Evolutionary conservation across 35 echinoderm and acorn worm genomes (phyloP).

Genomic region (Apostichopus parvimensis): DNA sequence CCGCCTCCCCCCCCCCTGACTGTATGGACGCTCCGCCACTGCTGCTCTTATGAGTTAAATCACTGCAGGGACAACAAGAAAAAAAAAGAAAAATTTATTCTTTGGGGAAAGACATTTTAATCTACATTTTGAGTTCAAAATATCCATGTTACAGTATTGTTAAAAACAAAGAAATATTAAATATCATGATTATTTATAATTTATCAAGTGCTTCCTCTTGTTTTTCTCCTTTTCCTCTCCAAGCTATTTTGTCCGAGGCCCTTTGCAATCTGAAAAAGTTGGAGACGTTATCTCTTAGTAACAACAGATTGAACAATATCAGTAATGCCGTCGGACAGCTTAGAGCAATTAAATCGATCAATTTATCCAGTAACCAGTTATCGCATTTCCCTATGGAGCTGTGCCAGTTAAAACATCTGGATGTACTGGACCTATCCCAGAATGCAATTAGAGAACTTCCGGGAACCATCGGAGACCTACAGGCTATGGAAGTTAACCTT

Average conservation of each 20-base stretch:
- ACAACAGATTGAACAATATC: constrained; percentile 73
- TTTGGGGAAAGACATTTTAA: too few relatives aligned
- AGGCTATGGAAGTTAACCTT: constrained; percentile 86
- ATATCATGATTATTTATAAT: not conserved
- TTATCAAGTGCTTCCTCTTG: not conserved
- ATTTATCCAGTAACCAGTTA: constrained; percentile 69
- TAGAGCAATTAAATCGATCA: constrained; percentile 61
- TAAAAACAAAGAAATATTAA: too few relatives aligned
- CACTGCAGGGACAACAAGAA: too few relatives aligned
- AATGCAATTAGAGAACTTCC: constrained; percentile 74
- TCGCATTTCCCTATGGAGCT: constrained; percentile 74
- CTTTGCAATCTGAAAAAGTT: constrained; percentile 74
- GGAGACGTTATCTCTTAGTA: constrained; percentile 64
- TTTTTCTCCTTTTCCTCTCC: constrained; percentile 1
- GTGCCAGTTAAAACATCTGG: constrained; percentile 74
- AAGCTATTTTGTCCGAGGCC: constrained; percentile 68
- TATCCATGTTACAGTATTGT: too few relatives aligned
- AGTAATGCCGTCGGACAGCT: constrained; percentile 61
- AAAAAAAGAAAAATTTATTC: too few relatives aligned
- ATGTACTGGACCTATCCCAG: constrained; percentile 84
- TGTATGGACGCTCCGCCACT: too few relatives aligned
- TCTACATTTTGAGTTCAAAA: too few relatives aligned
- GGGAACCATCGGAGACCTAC: constrained; percentile 61
- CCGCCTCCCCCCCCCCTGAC: too few relatives aligned
- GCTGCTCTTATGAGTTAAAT: too few relatives aligned